phyloP scores from a whole-genome alignment of 2,113 vertebrate genomes.

The Hippolais icterina region DNA sequence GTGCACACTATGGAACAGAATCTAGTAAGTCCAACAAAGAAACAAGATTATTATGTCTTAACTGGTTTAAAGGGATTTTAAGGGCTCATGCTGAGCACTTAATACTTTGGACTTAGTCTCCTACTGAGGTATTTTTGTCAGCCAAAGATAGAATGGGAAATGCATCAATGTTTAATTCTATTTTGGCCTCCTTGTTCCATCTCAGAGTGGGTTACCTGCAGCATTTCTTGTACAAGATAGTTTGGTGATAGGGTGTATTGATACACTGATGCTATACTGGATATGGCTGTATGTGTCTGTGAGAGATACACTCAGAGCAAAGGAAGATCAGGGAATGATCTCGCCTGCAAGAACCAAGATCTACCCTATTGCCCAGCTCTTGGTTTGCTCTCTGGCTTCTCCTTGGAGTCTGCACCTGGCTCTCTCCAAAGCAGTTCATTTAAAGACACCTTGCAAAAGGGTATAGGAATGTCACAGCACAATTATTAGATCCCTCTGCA shows the following conservation, averaged over 20 bases:
- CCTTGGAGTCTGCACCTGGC: not conserved
- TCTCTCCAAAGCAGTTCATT: not conserved
- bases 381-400: not conserved
- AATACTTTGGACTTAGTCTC: not conserved
- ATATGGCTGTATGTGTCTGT: not conserved
- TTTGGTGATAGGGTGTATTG: rapidly evolving
- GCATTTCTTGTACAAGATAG: not conserved
- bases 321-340: not conserved
- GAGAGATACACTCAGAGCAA: not conserved
- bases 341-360: not conserved
- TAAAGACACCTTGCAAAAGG: not conserved
- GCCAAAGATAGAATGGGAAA: not conserved
- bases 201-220: not conserved
- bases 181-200: not conserved
- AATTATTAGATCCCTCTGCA: not conserved
- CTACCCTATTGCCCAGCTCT: not conserved
- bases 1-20: not conserved
- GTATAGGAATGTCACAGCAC: not conserved
- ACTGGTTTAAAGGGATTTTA: not conserved
- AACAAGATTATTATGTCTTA: not conserved
- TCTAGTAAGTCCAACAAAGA: not conserved
- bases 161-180: not conserved
- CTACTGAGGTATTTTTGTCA: not conserved
- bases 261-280: not conserved
- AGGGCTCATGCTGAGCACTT: not conserved